These are phyloP conservation scores for Amphipyra tragopoginis DNA, from an alignment of 2,888 invertebrate species.

Conservation along the genomic window DNA sequence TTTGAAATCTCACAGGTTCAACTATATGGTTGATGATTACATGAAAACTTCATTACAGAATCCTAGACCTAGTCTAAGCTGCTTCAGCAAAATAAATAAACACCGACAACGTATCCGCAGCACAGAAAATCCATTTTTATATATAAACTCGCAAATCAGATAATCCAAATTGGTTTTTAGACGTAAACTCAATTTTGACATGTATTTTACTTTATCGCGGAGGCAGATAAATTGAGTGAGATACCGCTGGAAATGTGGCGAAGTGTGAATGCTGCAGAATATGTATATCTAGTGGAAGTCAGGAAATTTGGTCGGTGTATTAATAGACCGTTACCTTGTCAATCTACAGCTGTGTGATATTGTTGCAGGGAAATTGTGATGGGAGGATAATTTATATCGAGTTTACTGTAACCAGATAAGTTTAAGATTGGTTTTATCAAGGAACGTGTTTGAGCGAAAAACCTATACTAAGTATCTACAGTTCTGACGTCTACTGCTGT, in stretches of 20 bases:
- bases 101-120: conserved; percentile 58
- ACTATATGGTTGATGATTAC: too few relatives aligned
- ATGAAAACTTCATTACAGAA: conserved; percentile 9
- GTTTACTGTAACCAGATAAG: too few relatives aligned
- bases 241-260: conserved; percentile 72
- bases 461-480: too few relatives aligned
- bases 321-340: conserved; percentile 45
- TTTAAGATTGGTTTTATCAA: too few relatives aligned
- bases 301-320: conserved; percentile 56
- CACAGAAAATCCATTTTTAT: conserved; percentile 71
- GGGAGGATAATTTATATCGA: conserved; percentile 12
- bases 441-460: too few relatives aligned
- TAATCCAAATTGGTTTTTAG: conserved; percentile 89
- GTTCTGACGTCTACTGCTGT: too few relatives aligned
- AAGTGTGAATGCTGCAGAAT: conserved; percentile 67
- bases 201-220: conserved; percentile 85
- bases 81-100: conserved; percentile 60
- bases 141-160: conserved; percentile 86
- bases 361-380: conserved; percentile 32
- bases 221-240: conserved; percentile 85
- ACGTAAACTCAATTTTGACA: conserved; percentile 87
- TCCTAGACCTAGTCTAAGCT: conserved; percentile 22
- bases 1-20: too few relatives aligned
- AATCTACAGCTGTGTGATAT: conserved; percentile 29
- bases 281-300: conserved; percentile 46